Base-by-base conservation (phyloP, 2,113 vertebrate genomes). In the Guaruba guarouba region DNA sequence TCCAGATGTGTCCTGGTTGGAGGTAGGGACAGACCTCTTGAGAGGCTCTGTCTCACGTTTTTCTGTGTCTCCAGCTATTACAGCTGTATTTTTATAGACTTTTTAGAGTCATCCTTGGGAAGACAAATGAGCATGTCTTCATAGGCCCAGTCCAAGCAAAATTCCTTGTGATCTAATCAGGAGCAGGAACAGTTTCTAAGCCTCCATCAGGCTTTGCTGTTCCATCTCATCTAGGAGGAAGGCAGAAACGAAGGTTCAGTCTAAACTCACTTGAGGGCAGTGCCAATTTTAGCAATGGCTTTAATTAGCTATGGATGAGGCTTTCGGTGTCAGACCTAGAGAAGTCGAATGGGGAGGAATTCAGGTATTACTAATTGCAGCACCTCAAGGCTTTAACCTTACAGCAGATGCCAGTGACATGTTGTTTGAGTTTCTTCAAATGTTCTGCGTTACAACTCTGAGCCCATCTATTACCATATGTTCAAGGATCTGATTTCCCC, bases 61-160 rank as follows among this genome's bases (percentile, higher is more conserved):
- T 91, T 37, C 74, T 82, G 22, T 19, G 31, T 94, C 59, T 80
- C 70, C 78, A 95, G 52, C 48, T 84, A 68, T 64, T 57, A 67
- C 86, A 91, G 70, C 44, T 95, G 49, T 70, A 76, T 91, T 91
- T 95, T 95, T 63, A 89, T 64, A 82, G 48, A 71, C 11, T 48
- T 64, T 33, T 51, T 48, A 61, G 20, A 88, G 86, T 89, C 77
- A 62, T 76, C 29, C 33, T 28, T 85, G 66, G 33, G 74, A 95
- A 93, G 69, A 87, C 66, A 96, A 69, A 55, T 88, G 46, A 64
- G 41, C 33, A 61, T 43, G 48, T 61, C 70, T 76, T 91, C 62
- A 66, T 12, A 77, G 54, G 28, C n/a, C n/a, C 49, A 35, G 39
- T n/a, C 22, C 39, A 89, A 84, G 74, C 31, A 91, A 73, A 82